Evolutionary conservation across 2,797 vertebrate genomes (phyloP).

Genomic region (Falco berigora): DNA sequence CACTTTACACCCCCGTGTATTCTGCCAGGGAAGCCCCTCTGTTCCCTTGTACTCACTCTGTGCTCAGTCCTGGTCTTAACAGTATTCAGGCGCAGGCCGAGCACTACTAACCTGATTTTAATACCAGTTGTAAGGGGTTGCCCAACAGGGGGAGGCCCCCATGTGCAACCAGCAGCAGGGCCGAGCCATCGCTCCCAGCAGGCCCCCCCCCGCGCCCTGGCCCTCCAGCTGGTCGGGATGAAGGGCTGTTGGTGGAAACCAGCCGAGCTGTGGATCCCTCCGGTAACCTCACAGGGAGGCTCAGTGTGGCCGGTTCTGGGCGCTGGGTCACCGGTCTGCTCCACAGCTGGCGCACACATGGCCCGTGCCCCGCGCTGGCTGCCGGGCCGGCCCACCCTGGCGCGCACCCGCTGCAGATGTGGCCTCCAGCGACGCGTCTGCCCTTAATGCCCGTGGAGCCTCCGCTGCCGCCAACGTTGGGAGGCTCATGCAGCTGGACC

Average conservation of each 20-base stretch:
- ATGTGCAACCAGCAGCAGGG: rapidly evolving
- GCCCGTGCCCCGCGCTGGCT: neutral
- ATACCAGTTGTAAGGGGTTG: rapidly evolving
- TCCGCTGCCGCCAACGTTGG: too few species aligned
- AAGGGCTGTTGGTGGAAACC: neutral
- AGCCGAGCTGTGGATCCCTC: too few species aligned
- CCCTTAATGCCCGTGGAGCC: neutral
- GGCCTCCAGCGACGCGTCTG: rapidly evolving
- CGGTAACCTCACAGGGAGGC: neutral
- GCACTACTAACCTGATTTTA: neutral
- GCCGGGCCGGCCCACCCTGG: neutral
- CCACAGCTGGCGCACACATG: rapidly evolving
- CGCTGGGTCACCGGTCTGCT: neutral
- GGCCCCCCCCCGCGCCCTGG: neutral
- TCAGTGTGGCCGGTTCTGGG: neutral
- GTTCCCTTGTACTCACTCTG: rapidly evolving
- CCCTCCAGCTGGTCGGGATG: too few species aligned
- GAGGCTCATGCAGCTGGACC: rapidly evolving
- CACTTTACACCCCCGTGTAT: rapidly evolving
- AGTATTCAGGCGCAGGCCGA: rapidly evolving
- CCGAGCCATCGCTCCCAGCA: neutral
- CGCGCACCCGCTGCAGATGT: rapidly evolving
- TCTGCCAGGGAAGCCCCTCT: neutral
- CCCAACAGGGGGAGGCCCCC: rapidly evolving
- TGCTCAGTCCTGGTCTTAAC: too few species aligned